Base-by-base conservation (phyloP, 2,888 invertebrate genomes). In the Chaitophorus viminalis region DNA sequence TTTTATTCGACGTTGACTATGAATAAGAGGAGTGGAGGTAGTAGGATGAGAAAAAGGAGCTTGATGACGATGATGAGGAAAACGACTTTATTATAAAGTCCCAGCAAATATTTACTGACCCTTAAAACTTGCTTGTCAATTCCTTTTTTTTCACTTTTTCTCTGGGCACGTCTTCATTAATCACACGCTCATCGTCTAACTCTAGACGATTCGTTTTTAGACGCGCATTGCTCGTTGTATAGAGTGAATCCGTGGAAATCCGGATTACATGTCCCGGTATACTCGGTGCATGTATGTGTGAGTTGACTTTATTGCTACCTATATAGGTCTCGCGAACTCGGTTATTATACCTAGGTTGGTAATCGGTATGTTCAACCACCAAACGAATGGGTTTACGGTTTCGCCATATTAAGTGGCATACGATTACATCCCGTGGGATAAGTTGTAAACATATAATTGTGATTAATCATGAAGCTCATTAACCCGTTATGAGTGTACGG, bases 51-150 rank as follows among this genome's bases (percentile, higher is more conserved):
- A n/a, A 29, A 0, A 14, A 60, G 1, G 29, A 74, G 6, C 1
- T 25, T 4, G 6, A 60, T 3, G 60, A 18, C 0, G 60, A 60
- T 25, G 60, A 60, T 60, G 60, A 76, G 9, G 8, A 31, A n/a
- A n/a, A 33, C 46, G 8, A 33, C 14, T 68, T 74, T 83, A 65
- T 75, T 39, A 75, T 14, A 33, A 54, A 74, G 36, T 25, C 21
- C 3, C 29, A 11, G 39, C 14, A 75, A 83, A 83, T 65, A 75
- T 75, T 83, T 65, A 75, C 46, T 84, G 46, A 68, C 76, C 76
- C 46, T 68, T 68, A 84, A 84, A 76, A 52, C 76, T 84, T n/a
- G n/a, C 84, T 84, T 77, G 76, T 77, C 76, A 84, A 84, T 84
- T 77, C 11, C 5, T 5, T 31, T 77, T 83, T 74, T 82, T 39